Evolutionary conservation across 1,140 invertebrate species (phyloP), one percentile per base, ranked within the genome.

Genomic region (Lucilia cuprina): DNA sequence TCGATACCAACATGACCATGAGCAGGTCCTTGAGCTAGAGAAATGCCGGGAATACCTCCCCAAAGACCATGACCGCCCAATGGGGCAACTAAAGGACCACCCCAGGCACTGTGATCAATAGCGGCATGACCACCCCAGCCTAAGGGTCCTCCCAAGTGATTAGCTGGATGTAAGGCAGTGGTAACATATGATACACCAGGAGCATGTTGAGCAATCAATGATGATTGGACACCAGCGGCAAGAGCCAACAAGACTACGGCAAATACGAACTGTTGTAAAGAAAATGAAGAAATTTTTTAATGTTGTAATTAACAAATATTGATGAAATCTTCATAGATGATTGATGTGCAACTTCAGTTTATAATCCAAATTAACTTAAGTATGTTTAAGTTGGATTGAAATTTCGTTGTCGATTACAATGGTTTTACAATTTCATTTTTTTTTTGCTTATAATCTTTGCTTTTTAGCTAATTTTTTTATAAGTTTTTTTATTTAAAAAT

Each of bases 161-260:
- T 87, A 49, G 85, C 84, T 21, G 85, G 87, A 88, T 90, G 89
- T 77, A 87, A 85, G 70, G 88, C 89, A 2, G 89, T 85, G 84
- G 86, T 88, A 25, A 90, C 89, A 85, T 87, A 87, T 82, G 88
- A 89, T 3, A 90, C 87, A 50, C 86, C 88, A 3, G 89, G 87
- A 10, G 87, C 86, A 65, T 74, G 75, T 12, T 25, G 83, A 75
- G 84, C 86, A 84, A 85, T 70, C 87, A 87, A 86, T 82, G 89
- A 91, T 50, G 89, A 88, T 83, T 90, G 87, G 70, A 87, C 88
- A 85, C 88, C 88, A 84, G 88, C 85, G 86, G 89, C 89, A 86
- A 90, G 88, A 84, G 90, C 89, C 83, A 91, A 89, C 89, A 91
- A 87, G 89, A 91, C 89, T 90, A 90, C 89, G 87, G 89, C 89